Conservation (phyloP, 1,140 invertebrate genomes). For the Catajapyx aquilonaris region DNA sequence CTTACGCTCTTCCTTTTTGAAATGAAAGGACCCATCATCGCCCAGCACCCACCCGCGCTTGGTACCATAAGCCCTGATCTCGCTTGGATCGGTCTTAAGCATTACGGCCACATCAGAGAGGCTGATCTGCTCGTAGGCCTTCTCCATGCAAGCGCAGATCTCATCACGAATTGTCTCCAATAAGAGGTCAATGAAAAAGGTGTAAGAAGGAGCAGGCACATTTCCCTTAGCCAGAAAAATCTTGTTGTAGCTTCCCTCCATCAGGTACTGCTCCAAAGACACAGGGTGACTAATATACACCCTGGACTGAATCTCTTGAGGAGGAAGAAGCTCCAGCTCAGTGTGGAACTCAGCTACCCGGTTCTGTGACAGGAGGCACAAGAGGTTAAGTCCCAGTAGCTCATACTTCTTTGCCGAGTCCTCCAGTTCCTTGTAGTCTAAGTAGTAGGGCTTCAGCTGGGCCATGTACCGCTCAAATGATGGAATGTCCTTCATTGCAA, state of each 20-base stretch:
- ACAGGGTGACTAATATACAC: slow-evolving; percentile 89
- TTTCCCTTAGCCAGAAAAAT: slow-evolving; percentile 75
- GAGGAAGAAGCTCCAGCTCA: slow-evolving; percentile 83
- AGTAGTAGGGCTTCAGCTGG: slow-evolving; percentile 92
- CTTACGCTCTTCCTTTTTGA: slow-evolving; percentile 46
- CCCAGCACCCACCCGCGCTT: slow-evolving; percentile 57
- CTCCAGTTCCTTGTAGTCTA: slow-evolving; percentile 65
- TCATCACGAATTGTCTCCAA: slow-evolving; percentile 88
- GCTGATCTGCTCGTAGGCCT: slow-evolving; percentile 81
- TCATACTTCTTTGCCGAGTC: slow-evolving; percentile 82
- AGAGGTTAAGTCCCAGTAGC: slow-evolving; percentile 78
- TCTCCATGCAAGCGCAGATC: slow-evolving; percentile 90
- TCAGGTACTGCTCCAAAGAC: slow-evolving; percentile 91
- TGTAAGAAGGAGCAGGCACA: slow-evolving; percentile 90
- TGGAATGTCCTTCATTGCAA: slow-evolving; percentile 73
- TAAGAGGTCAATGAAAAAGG: slow-evolving; percentile 92
- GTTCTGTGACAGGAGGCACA: slow-evolving; percentile 91
- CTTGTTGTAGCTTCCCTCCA: slow-evolving; percentile 99
- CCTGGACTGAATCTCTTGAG: slow-evolving; percentile 78
- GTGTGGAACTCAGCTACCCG: slow-evolving; percentile 97
- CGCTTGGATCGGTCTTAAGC: slow-evolving; percentile 63
- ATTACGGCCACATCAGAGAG: slow-evolving; percentile 70
- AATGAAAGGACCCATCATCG: slow-evolving; percentile 58
- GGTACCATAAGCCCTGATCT: slow-evolving; percentile 54
- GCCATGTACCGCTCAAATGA: slow-evolving; percentile 92